Conservation (phyloP, 2,797 vertebrate species). For the Lepus oiostolus region DNA sequence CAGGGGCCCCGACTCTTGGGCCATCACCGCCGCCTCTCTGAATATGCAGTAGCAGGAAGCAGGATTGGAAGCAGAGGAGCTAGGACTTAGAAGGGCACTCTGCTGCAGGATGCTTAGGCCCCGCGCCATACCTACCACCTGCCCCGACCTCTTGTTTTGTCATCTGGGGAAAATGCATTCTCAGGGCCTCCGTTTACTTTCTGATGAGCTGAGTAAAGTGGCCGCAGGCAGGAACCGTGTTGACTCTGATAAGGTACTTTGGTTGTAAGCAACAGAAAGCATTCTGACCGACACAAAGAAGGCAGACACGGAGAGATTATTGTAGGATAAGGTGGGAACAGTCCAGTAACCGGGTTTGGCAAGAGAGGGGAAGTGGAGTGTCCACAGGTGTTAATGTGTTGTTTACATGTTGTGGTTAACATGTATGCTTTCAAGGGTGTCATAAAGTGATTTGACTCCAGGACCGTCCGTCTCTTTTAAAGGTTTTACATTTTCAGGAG, state of each 20-base stretch:
- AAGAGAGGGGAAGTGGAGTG: not conserved
- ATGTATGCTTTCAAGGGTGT: not conserved
- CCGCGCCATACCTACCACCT: too few relatives aligned
- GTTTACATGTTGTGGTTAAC: not conserved
- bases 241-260: not conserved
- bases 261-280: constrained; percentile 34
- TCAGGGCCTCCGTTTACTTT: not conserved
- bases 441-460: not conserved
- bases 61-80: too few relatives aligned
- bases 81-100: too few relatives aligned
- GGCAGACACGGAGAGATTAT: not conserved
- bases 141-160: not conserved
- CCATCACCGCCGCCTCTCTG: too few relatives aligned
- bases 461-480: not conserved
- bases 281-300: constrained; percentile 4
- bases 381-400: not conserved
- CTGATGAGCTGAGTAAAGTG: constrained; percentile 10
- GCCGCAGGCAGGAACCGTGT: not conserved
- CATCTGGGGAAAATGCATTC: not conserved
- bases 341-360: not conserved
- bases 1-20: too few relatives aligned
- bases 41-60: too few relatives aligned
- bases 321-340: not conserved
- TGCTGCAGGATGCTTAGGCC: too few relatives aligned
- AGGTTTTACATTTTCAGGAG: constrained; percentile 49